phyloP scores from a whole-genome alignment of 2,797 vertebrate genomes.

The Simalia tracyae region DNA sequence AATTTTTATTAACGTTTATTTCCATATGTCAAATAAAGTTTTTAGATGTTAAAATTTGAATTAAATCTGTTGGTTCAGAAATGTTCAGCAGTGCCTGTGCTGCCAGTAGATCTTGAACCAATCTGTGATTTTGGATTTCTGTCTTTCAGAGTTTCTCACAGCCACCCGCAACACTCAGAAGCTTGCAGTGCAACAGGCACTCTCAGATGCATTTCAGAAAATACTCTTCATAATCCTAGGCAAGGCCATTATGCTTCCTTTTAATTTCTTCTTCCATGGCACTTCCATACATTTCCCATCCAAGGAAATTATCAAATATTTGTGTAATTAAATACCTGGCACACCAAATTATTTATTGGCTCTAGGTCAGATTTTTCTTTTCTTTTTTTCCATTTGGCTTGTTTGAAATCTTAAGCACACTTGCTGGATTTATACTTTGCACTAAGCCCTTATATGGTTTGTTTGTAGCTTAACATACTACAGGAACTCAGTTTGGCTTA shows the following conservation, averaged over 20 bases:
- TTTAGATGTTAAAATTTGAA: background rate
- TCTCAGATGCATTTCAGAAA: conserved; percentile 76
- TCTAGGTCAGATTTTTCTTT: background rate
- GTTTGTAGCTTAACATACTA: background rate
- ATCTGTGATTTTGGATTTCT: conserved; percentile 44
- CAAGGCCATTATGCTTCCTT: conserved; percentile 43
- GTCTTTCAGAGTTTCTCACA: conserved; percentile 61
- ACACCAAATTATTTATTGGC: background rate
- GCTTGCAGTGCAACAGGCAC: conserved; percentile 70
- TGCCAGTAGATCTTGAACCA: background rate
- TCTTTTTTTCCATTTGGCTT: background rate
- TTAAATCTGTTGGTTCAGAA: background rate
- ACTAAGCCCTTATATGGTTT: background rate
- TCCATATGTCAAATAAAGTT: background rate
- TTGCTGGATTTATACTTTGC: background rate
- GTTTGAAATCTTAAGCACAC: background rate
- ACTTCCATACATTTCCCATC: background rate
- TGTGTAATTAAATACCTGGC: background rate
- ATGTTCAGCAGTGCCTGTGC: background rate
- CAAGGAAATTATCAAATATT: background rate
- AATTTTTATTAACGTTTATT: background rate
- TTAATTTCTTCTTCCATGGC: background rate
- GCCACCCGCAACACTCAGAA: conserved; percentile 70
- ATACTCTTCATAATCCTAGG: conserved; percentile 74
- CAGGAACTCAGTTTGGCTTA: background rate